Base-by-base conservation (phyloP, 2,797 vertebrate genomes). In the Aulostomus chinensis region DNA sequence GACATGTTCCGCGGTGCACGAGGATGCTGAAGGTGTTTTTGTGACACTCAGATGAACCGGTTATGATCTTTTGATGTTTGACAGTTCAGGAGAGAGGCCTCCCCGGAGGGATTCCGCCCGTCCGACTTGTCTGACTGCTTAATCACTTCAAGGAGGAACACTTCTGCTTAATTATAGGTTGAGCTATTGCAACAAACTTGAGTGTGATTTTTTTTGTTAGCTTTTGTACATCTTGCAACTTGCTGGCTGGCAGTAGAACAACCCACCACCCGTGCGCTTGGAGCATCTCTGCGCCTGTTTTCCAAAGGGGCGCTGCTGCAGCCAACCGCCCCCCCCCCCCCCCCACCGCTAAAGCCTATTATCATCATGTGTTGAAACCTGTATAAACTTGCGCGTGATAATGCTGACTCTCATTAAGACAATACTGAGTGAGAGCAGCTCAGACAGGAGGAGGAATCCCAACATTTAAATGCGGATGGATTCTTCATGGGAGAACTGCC, bases 51-150 rank as follows among this genome's bases (percentile, higher is more conserved):
- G 91, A 80, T 92, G 89, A 92, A 91, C 90, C 85, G 88, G 90
- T 91, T 86, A 75, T 79, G 77, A 83, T 65, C 71, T 86, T 93
- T 87, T 92, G 90, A 94, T 93, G 91, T 92, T 84, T 86, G 81
- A 83, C 70, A 74, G 76, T 72, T 73, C 68, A 66, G 59, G 11
- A 31, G 56, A 66, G 61, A 81, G 73, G 75, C 88, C 86, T 91
- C 92, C 92, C 85, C 65, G 84, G 89, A 89, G 81, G 88, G 83
- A 58, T 76, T 81, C 73, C 53, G 83, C 90, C 85, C 61, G 92
- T 91, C 88, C 85, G 89, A 96, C 95, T 84, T 86, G 95, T 95
- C 94, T 92, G 88, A 89, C 93, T 90, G 91, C 93, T 86, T 83
- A 71, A 83, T 76, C 79, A 85, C 77, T 51, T 38, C 41, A 43